Evolutionary conservation across 2,797 vertebrate genomes (phyloP).

Genomic region (Sarcoramphus papa): DNA sequence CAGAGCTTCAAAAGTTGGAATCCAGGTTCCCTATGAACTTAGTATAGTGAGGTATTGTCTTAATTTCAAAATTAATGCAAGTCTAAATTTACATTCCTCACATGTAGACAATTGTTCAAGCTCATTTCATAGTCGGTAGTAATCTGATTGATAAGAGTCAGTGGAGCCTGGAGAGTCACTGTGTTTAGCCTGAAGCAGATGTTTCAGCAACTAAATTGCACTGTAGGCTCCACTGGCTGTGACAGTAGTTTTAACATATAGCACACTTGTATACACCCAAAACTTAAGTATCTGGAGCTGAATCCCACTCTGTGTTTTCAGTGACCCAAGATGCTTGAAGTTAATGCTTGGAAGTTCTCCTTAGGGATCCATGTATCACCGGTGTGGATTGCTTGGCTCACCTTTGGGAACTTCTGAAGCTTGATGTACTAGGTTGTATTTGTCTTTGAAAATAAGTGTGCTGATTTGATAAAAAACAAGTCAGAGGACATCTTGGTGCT

Average conservation of each 20-base stretch:
- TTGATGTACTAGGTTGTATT: background rate
- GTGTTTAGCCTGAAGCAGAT: background rate
- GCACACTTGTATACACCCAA: background rate
- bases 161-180: background rate
- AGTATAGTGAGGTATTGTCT: background rate
- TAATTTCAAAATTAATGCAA: background rate
- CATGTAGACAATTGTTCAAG: background rate
- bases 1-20: background rate
- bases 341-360: background rate
- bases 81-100: background rate
- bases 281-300: background rate
- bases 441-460: background rate
- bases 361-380: fast-evolving
- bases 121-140: background rate
- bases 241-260: background rate
- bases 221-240: background rate
- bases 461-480: background rate
- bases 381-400: background rate
- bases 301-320: background rate
- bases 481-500: background rate
- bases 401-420: background rate
- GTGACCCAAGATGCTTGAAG: background rate
- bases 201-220: background rate
- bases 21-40: background rate
- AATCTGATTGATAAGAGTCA: background rate